These are phyloP conservation scores for Ectropis crepuscularia DNA, from an alignment of 2,888 invertebrate genomes.

Conservation along the genomic window DNA sequence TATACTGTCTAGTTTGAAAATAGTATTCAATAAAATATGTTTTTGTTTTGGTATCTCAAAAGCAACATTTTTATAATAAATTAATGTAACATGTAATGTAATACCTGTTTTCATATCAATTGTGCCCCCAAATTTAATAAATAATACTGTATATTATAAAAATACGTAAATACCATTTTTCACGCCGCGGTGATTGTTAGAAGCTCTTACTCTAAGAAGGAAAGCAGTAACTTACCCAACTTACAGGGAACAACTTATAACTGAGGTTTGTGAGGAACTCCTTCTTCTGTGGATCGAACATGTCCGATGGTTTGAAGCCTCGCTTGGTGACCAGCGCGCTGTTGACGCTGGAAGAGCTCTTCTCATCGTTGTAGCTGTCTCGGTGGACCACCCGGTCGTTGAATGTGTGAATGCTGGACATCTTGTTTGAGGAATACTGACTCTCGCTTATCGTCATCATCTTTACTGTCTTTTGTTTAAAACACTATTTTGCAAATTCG, in stretches of 20 bases:
- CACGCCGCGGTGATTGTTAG: constrained; percentile 61
- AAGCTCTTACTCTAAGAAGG: constrained; percentile 59
- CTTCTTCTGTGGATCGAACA: constrained; percentile 92
- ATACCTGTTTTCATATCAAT: not conserved
- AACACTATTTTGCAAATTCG: too few species aligned
- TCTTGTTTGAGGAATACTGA: constrained; percentile 80
- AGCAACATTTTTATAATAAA: not conserved
- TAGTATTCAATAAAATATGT: too few species aligned
- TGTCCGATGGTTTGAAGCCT: constrained; percentile 94
- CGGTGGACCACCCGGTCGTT: constrained; percentile 78
- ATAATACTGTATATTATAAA: constrained; percentile 26
- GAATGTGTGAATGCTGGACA: constrained; percentile 78
- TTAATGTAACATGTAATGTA: not conserved
- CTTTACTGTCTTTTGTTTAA: constrained; percentile 33
- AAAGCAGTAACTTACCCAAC: constrained; percentile 87
- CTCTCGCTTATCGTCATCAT: constrained; percentile 85
- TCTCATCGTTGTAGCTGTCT: constrained; percentile 78
- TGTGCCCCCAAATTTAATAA: constrained; percentile 14
- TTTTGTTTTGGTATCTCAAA: not conserved
- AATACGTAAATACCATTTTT: constrained; percentile 52
- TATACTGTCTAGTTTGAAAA: not conserved
- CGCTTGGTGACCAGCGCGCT: constrained; percentile 88
- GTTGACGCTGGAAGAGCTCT: constrained; percentile 79
- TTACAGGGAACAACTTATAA: constrained; percentile 92
- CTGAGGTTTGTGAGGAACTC: constrained; percentile 92